Conservation (phyloP, 2,888 invertebrate species). For the Leptura quadrifasciata region DNA sequence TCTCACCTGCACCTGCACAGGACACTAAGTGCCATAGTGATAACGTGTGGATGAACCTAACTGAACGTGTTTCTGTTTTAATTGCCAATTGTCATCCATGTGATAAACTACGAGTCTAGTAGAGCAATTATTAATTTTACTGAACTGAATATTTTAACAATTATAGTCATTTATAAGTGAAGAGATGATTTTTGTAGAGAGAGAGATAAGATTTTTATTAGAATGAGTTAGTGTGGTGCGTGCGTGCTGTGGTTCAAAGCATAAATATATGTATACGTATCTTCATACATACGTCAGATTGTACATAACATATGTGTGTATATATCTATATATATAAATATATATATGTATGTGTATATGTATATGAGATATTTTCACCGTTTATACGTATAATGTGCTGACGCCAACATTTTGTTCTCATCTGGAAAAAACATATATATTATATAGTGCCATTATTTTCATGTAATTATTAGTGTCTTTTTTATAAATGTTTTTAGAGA, state of each 20-base stretch:
- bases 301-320: slow-evolving; percentile 42
- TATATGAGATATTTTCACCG: slow-evolving; percentile 49
- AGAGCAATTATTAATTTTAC: slow-evolving; percentile 61
- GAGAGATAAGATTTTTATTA: slow-evolving; percentile 65
- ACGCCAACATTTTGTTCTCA: slow-evolving; percentile 63
- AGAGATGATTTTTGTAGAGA: slow-evolving; percentile 58
- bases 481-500: slow-evolving; percentile 74
- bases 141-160: slow-evolving; percentile 66
- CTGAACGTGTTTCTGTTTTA: slow-evolving; percentile 67
- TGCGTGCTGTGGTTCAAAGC: slow-evolving; percentile 63
- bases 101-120: slow-evolving; percentile 73
- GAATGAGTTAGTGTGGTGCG: slow-evolving; percentile 68
- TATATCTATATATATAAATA: background rate
- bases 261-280: slow-evolving; percentile 45
- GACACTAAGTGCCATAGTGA: slow-evolving; percentile 73
- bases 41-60: slow-evolving; percentile 68
- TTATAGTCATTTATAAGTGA: slow-evolving; percentile 69
- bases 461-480: slow-evolving; percentile 74
- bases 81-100: slow-evolving; percentile 74
- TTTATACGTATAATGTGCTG: slow-evolving; percentile 56
- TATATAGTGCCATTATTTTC: slow-evolving; percentile 74
- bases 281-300: slow-evolving; percentile 46
- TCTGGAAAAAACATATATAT: slow-evolving; percentile 57
- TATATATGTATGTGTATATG: slow-evolving; percentile 39
- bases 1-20: slow-evolving; percentile 57